Base-by-base conservation (phyloP, 2,888 invertebrate species). In the Lithophane ornitopus region DNA sequence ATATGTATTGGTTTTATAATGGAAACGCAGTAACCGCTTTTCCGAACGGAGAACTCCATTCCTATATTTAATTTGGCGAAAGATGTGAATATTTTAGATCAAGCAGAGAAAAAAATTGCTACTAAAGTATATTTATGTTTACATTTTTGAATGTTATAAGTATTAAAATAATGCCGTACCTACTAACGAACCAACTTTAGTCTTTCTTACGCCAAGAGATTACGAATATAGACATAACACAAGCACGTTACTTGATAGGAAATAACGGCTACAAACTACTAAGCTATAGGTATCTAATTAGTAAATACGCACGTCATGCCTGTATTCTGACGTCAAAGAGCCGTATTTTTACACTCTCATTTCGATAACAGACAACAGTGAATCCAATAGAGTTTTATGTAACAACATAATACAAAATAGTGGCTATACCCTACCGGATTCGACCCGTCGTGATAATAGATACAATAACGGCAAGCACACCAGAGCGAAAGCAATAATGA, bases 401-500 rank as follows among this genome's bases (percentile, higher is more conserved):
- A 59, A 77, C 41, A 11, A n/a, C 11, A 54, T 65, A 76, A 14
- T 54, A 39, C 72, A 58, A 65, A 11, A 82, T 54, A 46, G 16
- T 26, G 54, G 58, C 59, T 65, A 74, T 56, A 54, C 16, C 28
- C 14, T 67, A 62, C 41, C 61, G 34, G 52, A 61, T 78, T 82
- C 28, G 34, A 52, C 22, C 54, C 54, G 26, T 74, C 34, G 41
- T 26, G 56, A 71, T 78, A 68, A 63, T 68, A 82, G 63, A 41
- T 46, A 79, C 58, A 79, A 62, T 81, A 78, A 74, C 54, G 59
- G 61, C 26, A 69, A 82, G 66, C 78, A 71, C 74, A 67, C 70
- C 70, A 71, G 68, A 74, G 56, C 56, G 65, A 71, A 65, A 66
- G 78, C 75, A 82, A 78, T 82, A 78, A 78, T 78, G 70, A 59